Evolutionary conservation across 37 sponge, comb jelly and placozoan species (phyloP), one percentile per base, ranked within the genome.

Genomic region (Mnemiopsis leidyi): DNA sequence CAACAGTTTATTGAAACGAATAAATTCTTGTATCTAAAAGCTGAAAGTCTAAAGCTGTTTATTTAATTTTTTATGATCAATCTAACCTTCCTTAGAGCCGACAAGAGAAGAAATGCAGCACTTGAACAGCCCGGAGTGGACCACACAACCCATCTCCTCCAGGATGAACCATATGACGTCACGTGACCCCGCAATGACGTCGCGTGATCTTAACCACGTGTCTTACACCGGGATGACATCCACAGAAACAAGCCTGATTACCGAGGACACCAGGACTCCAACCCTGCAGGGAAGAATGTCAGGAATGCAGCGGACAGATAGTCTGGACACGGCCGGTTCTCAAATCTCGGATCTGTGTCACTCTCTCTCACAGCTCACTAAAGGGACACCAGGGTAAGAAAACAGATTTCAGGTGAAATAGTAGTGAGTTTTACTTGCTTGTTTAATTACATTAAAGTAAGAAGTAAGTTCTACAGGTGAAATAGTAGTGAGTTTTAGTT

Each of bases 331-430:
- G 2, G 73, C 73, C 7, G 37, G 37, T 1, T 79, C 82, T 36
- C 82, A 79, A 36, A 79, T 79, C 2, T 79, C 82, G 29, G 82
- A 79, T 2, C 37, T 79, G 36, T 79, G 82, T 79, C 36, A 79
- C 36, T 79, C 82, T 0, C 34, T 79, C 20, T 32, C 82, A 23
- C 82, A 79, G 37, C 82, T 79, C 13, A 79, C 82, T 79, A 32
- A 35, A 33, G 82, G 37, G 21, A 36, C 3, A 5, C n/a, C 3
- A 71, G 30, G 7, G 75, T 71, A 18, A 71, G n/a, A n/a, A n/a
- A n/a, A n/a, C n/a, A n/a, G n/a, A n/a, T n/a, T n/a, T n/a, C n/a
- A n/a, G n/a, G n/a, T n/a, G n/a, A n/a, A n/a, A n/a, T n/a, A n/a
- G n/a, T n/a, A n/a, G n/a, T n/a, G n/a, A n/a, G n/a, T n/a, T n/a